Evolutionary conservation across 2,888 invertebrate genomes (phyloP).

Genomic region (Aleiodes leptofemur): DNA sequence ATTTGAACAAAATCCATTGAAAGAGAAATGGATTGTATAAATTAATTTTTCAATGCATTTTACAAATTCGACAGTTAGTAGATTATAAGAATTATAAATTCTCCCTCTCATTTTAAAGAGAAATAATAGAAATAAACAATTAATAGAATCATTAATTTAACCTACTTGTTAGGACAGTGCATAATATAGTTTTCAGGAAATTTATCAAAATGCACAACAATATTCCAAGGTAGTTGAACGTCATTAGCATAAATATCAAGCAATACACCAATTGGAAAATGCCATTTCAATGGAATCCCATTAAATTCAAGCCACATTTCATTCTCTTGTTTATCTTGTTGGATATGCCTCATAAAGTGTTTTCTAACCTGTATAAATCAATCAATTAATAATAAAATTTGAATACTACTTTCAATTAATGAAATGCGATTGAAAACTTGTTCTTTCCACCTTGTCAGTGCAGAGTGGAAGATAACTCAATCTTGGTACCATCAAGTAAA

Average conservation of each 20-base stretch:
- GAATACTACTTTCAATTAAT: constrained; percentile 6
- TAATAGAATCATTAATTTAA: background rate
- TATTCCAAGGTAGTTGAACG: constrained; percentile 90
- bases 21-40: no score
- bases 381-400: constrained; percentile 32
- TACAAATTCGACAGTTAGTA: no score
- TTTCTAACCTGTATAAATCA: constrained; percentile 83
- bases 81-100: no score
- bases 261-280: constrained; percentile 89
- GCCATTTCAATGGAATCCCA: constrained; percentile 94
- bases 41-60: background rate
- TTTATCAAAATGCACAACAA: constrained; percentile 96
- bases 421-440: background rate
- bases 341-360: constrained; percentile 90
- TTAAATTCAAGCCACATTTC: constrained; percentile 97
- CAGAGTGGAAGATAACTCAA: constrained; percentile 96
- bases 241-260: constrained; percentile 88
- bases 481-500: constrained; percentile 94
- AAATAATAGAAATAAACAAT: constrained; percentile 45
- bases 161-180: constrained; percentile 88
- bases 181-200: constrained; percentile 94
- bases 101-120: no score
- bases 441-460: constrained; percentile 87
- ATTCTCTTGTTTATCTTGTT: constrained; percentile 84
- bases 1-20: no score